These are phyloP conservation scores for Lepetodrilus schrolli DNA, from an alignment of 2,888 invertebrate species.

Conservation along the genomic window DNA sequence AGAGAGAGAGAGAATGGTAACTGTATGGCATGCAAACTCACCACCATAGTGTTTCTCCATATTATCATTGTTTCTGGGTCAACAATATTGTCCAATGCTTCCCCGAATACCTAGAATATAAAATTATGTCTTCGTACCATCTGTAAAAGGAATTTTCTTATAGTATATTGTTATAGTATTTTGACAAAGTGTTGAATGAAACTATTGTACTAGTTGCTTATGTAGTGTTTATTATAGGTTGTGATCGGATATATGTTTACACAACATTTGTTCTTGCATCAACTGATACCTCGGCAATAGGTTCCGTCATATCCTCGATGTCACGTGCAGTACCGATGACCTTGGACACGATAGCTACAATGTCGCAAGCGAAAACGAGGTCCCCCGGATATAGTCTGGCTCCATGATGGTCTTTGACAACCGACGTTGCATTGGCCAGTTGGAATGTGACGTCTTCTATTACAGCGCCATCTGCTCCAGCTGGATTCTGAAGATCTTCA, in stretches of 20 bases:
- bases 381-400: conserved; percentile 56
- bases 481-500: neutral
- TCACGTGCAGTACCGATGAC: conserved; percentile 37
- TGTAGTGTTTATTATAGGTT: too few relatives aligned
- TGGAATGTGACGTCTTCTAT: conserved; percentile 40
- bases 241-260: too few relatives aligned
- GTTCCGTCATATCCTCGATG: conserved; percentile 26
- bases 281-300: too few relatives aligned
- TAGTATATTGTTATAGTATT: too few relatives aligned
- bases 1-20: too few relatives aligned
- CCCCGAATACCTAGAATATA: conserved; percentile 43
- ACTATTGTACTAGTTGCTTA: too few relatives aligned
- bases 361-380: conserved; percentile 47
- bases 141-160: too few relatives aligned
- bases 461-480: neutral
- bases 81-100: conserved; percentile 53
- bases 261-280: too few relatives aligned
- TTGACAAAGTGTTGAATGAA: too few relatives aligned
- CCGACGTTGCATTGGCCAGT: conserved; percentile 38
- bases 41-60: conserved; percentile 55
- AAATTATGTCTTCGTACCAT: neutral
- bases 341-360: conserved; percentile 47
- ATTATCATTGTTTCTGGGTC: conserved; percentile 44
- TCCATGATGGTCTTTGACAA: conserved; percentile 3
- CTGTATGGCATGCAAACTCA: too few relatives aligned